Evolutionary conservation across 2,797 vertebrate species (phyloP).

Genomic region (Epinephelus coioides): DNA sequence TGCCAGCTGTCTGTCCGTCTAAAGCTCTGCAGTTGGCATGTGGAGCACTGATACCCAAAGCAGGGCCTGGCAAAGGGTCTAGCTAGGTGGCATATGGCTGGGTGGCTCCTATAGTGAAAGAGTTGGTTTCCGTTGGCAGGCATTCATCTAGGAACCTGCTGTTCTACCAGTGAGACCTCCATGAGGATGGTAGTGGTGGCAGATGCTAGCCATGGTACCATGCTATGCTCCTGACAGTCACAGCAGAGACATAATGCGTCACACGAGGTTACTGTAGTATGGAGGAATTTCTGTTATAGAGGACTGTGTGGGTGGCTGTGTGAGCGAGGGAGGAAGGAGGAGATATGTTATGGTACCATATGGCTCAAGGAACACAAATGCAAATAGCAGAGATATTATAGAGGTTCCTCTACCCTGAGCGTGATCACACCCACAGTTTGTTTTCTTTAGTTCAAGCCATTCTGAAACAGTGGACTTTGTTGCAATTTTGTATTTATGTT

Average conservation of each 20-base stretch:
- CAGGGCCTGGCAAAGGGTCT: slow-evolving; percentile 59
- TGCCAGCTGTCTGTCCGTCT: slow-evolving; percentile 45
- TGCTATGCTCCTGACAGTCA: slow-evolving; percentile 64
- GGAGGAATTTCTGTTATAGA: slow-evolving; percentile 74
- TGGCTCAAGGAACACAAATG: slow-evolving; percentile 59
- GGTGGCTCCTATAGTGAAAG: slow-evolving; percentile 56
- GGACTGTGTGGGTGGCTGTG: slow-evolving; percentile 40
- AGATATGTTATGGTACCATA: slow-evolving; percentile 58
- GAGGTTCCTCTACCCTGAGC: slow-evolving; percentile 27
- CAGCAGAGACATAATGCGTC: slow-evolving; percentile 67
- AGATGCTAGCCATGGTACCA: slow-evolving; percentile 74
- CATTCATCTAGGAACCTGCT: slow-evolving; percentile 71
- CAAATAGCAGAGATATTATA: slow-evolving; percentile 37
- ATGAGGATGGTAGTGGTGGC: slow-evolving; percentile 67
- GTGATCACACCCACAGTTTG: slow-evolving; percentile 29
- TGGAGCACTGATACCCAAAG: slow-evolving; percentile 37
- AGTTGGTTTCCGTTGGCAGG: slow-evolving; percentile 70
- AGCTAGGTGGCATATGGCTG: slow-evolving; percentile 72
- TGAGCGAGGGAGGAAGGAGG: slow-evolving; percentile 27
- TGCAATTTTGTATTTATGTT: not conserved
- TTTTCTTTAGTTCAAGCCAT: slow-evolving; percentile 8
- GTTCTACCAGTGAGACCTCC: slow-evolving; percentile 51
- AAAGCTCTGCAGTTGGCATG: slow-evolving; percentile 47
- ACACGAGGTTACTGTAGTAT: slow-evolving; percentile 55
- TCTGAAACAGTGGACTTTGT: slow-evolving; percentile 1